Conservation (phyloP, 2,113 vertebrate species). For the Lepisosteus osseus region DNA sequence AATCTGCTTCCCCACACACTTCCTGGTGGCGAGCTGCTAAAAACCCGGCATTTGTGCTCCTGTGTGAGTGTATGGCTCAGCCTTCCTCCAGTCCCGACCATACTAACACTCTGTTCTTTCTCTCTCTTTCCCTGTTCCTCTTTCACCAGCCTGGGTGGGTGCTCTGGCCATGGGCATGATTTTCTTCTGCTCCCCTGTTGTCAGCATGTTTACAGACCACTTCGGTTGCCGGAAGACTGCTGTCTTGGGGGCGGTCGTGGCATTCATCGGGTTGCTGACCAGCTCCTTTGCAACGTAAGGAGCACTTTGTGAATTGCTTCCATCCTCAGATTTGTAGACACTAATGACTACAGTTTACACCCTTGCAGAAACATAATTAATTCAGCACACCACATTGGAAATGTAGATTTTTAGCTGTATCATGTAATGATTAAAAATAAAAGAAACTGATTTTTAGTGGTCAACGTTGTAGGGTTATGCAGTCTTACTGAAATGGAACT, state of each 20-base stretch:
- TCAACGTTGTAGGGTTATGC: no score
- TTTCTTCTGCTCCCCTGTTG: slow-evolving; percentile 96
- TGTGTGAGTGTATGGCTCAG: neutral
- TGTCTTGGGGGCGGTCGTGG: slow-evolving; percentile 79
- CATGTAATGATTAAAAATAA: no score
- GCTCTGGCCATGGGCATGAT: slow-evolving; percentile 97
- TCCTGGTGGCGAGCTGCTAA: neutral
- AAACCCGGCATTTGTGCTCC: neutral
- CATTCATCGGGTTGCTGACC: slow-evolving; percentile 88
- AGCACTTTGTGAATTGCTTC: no score
- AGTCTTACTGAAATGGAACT: no score
- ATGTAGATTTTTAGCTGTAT: no score
- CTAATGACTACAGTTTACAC: no score
- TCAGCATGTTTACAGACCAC: slow-evolving; percentile 97
- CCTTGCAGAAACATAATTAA: no score
- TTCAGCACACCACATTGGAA: no score
- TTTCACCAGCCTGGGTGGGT: slow-evolving; percentile 86
- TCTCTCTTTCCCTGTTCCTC: slow-evolving; percentile 28
- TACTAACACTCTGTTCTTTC: neutral
- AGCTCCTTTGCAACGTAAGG: slow-evolving; percentile 95
- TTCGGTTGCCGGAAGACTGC: slow-evolving; percentile 92
- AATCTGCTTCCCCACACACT: neutral
- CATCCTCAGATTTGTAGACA: no score
- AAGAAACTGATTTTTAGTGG: no score
- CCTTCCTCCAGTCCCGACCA: neutral